phyloP scores from a whole-genome alignment of 2,113 vertebrate genomes.

The Tenebrosternarchus preto region DNA sequence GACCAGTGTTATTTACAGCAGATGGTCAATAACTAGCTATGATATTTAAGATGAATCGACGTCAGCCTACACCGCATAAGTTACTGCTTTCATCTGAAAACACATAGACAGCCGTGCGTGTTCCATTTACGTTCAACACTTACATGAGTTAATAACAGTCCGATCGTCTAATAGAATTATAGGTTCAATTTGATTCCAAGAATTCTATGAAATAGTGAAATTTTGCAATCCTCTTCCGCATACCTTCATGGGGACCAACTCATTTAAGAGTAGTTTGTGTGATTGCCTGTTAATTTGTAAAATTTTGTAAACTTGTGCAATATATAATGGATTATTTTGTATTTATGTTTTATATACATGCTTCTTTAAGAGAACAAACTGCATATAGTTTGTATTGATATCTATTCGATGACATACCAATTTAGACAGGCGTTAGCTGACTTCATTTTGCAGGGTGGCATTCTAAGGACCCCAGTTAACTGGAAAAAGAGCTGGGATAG shows the following conservation, averaged over 20 bases:
- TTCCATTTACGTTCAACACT: neutral
- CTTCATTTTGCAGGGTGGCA: constrained; percentile 57
- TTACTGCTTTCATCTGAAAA: neutral
- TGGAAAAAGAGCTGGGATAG: constrained; percentile 23
- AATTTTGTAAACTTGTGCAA: neutral
- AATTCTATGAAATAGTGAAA: neutral
- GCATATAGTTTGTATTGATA: no score
- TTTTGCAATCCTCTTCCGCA: constrained; percentile 35
- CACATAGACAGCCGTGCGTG: neutral
- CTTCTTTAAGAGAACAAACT: no score
- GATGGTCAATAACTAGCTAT: no score
- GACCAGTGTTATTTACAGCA: neutral
- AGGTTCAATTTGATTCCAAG: neutral
- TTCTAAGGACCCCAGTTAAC: constrained; percentile 45
- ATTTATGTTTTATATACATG: neutral
- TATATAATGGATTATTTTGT: neutral
- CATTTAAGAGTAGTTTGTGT: no score
- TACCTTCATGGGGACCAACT: neutral
- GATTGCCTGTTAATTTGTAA: neutral
- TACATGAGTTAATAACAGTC: constrained; percentile 26
- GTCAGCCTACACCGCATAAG: no score
- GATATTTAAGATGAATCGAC: no score
- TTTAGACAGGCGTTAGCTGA: constrained; percentile 40
- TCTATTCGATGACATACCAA: neutral
- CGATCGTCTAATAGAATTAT: neutral